Evolutionary conservation across 1,140 invertebrate genomes (phyloP), one percentile per base, ranked within the genome.

Genomic region (Hyles vespertilio): DNA sequence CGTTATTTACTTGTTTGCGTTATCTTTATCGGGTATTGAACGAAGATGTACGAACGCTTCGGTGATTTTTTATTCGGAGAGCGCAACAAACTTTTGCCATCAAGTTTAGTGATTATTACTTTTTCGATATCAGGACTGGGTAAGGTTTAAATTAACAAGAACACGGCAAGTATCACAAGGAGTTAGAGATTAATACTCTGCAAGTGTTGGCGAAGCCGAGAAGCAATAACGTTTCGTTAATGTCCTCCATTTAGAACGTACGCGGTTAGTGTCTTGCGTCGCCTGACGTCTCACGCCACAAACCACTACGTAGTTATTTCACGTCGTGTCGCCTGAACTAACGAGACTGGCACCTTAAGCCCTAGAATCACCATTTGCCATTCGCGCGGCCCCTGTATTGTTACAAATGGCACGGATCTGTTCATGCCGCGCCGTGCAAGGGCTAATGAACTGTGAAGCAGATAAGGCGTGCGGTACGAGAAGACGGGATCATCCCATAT

Each of bases 381-480:
- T 72, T 72, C 68, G 64, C 67, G 70, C 69, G 70, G 64, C 77
- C 66, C 69, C 62, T 79, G 77, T 86, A 89, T 89, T 89, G 87
- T 86, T 83, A 85, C 77, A 88, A 89, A 88, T 86, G 74, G 79
- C 63, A 73, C 69, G 81, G 79, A 85, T 86, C 78, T 89, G 78
- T 70, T 81, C 70, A 73, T 74, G 73, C 67, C 72, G 65, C 71
- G 71, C 75, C 72, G 76, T 76, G 74, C 75, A 70, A 58, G 72
- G 78, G 72, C 80, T 89, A 90, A 90, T 90, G 88, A 90, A 80
- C 84, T 85, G 88, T 89, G 80, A 89, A 90, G 70, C 55, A 84
- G 88, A 89, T 89, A 89, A 89, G 79, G 81, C 80, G 77, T 65
- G 70, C 72, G 67, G 71, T 75, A 78, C 63, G 66, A 77, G 70